Evolutionary conservation across 2,888 invertebrate species (phyloP).

Genomic region (Caenorhabditis auriculariae): DNA sequence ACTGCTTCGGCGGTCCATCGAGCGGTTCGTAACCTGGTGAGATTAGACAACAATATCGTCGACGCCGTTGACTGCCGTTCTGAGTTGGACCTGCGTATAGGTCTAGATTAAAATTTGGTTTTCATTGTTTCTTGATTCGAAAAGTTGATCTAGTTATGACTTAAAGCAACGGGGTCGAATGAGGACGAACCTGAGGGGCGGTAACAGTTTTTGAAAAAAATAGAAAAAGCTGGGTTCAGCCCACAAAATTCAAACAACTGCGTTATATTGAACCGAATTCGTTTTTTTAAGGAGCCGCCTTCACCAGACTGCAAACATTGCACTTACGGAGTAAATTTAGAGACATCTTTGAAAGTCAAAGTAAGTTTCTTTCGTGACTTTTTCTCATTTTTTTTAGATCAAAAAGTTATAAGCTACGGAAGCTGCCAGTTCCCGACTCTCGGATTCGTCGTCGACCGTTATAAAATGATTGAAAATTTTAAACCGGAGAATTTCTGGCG

Average conservation of each 20-base stretch:
- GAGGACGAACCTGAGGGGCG: too few species aligned
- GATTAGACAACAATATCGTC: constrained; percentile 76
- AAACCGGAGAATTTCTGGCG: constrained; percentile 94
- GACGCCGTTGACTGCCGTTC: constrained; percentile 81
- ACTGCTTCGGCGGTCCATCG: constrained; percentile 79
- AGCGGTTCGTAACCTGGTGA: constrained; percentile 78
- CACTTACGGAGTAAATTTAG: constrained; percentile 71
- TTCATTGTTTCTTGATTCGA: background rate
- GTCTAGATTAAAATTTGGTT: constrained; percentile 60
- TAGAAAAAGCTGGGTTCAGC: too few species aligned
- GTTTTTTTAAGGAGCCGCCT: constrained; percentile 75
- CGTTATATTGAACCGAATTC: background rate
- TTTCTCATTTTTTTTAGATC: constrained; percentile 8
- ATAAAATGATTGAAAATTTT: constrained; percentile 69
- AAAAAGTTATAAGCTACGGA: constrained; percentile 82
- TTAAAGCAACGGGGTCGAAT: too few species aligned
- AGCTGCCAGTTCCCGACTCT: constrained; percentile 98
- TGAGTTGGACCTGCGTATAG: constrained; percentile 89
- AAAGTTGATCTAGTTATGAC: too few species aligned
- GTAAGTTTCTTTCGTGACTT: background rate
- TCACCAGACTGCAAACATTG: constrained; percentile 94
- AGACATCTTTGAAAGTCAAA: constrained; percentile 7
- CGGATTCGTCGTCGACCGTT: constrained; percentile 97
- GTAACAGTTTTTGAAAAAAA: too few species aligned
- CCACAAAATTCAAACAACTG: too few species aligned